Base-by-base conservation (phyloP, 2,888 invertebrate genomes). In the Sipha maydis region DNA sequence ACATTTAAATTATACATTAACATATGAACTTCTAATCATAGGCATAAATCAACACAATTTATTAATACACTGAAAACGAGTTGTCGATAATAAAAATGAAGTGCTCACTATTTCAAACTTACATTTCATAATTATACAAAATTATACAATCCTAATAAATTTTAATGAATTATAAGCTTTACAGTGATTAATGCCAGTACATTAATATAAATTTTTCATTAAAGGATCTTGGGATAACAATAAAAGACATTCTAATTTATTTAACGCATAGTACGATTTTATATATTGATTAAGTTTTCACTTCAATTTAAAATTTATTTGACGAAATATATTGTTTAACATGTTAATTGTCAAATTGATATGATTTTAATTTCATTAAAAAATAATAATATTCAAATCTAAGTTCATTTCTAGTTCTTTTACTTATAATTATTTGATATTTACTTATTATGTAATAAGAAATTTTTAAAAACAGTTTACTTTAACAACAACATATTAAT, bases 361-460 rank as follows among this genome's bases (percentile, higher is more conserved):
- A 84, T 76, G 84, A 41, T 67, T 75, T 21, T 25, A 77, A n/a
- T 4, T 77, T 41, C 31, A 67, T 38, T 67, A 77, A 28, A 85
- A 76, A 38, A 34, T n/a, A 75, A 84, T 14, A 48, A 48, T 48
- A 14, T 76, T 75, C 8, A 11, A 71, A n/a, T 54, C 48, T 83
- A 54, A 21, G 48, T 48, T 54, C 31, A 17, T 25, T 73, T 14
- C 7, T 25, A 76, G 56, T 56, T n/a, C 14, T 11, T 61, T 61
- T n/a, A 75, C 3, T 76, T 41, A 41, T 76, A 61, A 41, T 28
- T 84, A 8, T 67, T 67, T 41, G 25, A 61, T 76, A 84, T 41
- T 61, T 83, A n/a, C 34, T 41, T 41, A 9, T 41, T 84, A 84
- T 84, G 77, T 67, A 77, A 78, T 77, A 69, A 69, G 48, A 85